Base-by-base conservation (phyloP, 1,140 invertebrate genomes). In the Sycophila sp. region DNA sequence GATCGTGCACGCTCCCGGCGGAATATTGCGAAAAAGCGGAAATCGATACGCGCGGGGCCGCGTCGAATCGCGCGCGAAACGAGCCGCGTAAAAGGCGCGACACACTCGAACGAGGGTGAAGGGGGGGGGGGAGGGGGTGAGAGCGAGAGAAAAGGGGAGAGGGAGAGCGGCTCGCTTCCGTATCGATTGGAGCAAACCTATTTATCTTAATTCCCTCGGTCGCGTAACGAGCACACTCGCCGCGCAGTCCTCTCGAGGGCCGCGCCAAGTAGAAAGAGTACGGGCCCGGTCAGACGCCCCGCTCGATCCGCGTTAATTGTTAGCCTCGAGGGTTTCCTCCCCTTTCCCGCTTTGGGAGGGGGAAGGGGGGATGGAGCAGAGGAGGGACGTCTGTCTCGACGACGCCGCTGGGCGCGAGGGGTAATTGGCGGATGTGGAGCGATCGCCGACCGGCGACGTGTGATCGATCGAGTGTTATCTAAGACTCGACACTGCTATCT, bases 121-220 rank as follows among this genome's bases (percentile, higher is more conserved):
- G 45, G 6, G 45, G 24, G 45, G 6, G 45, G 24, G n/a, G 11
- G 17, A 22, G 19, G 19, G 45, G 24, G 45, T 30, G 66, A 64
- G 45, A 22, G 58, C 28, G 28, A 36, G 56, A 40, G 69, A 17
- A n/a, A 49, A 63, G 36, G 36, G 26, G 55, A 60, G 28, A 34
- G 30, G 13, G 36, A 32, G 45, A 42, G 47, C 15, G 30, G 13
- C 28, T 55, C 58, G 26, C 36, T 4, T 13, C 40, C 22, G 36
- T 69, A 69, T 62, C 69, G 69, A 77, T 70, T 75, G 71, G 76
- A 69, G 76, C 76, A 77, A 76, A 78, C 64, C 64, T 66, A 66
- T 66, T 56, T 66, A 66, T 66, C 64, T 66, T 66, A 66, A 66
- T 66, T 66, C 53, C 53, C 51, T 58, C 69, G 75, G 72, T 75